Conservation (phyloP, 2,113 vertebrate genomes). For the Onychostruthus taczanowskii region DNA sequence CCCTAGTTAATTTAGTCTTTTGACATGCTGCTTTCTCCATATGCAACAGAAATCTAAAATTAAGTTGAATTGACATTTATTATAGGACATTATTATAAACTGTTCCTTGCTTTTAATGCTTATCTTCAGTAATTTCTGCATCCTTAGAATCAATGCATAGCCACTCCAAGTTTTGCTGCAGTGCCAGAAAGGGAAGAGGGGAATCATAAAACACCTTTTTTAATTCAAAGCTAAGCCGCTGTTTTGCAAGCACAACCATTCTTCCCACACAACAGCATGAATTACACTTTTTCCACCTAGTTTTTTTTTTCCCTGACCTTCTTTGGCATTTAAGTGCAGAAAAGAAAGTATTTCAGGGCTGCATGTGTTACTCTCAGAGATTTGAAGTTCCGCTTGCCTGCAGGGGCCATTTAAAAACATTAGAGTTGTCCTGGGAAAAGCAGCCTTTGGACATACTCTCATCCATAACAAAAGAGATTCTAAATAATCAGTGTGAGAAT, state of each 20-base stretch:
- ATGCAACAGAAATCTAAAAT: neutral
- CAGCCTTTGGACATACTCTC: slow-evolving; percentile 47
- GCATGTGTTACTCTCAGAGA: slow-evolving; percentile 46
- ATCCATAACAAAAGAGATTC: slow-evolving; percentile 69
- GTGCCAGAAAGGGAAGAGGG: slow-evolving; percentile 23
- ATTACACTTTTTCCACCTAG: slow-evolving; percentile 46
- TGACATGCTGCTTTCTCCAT: neutral
- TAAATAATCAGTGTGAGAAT: slow-evolving; percentile 72
- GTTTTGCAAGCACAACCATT: slow-evolving; percentile 31
- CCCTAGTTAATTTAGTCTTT: neutral
- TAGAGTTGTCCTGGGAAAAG: slow-evolving; percentile 50
- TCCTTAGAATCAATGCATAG: neutral
- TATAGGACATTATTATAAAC: neutral
- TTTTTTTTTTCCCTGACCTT: neutral
- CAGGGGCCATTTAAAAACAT: slow-evolving; percentile 61
- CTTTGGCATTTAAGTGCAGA: slow-evolving; percentile 51
- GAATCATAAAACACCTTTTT: neutral
- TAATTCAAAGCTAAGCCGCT: slow-evolving; percentile 45
- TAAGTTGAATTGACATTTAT: neutral
- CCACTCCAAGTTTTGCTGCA: slow-evolving; percentile 1
- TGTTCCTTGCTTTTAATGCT: neutral
- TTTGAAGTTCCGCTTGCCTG: slow-evolving; percentile 57
- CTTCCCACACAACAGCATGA: slow-evolving; percentile 1
- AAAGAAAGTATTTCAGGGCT: slow-evolving; percentile 57
- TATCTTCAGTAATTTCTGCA: neutral